These are phyloP conservation scores for Eumaeus atala DNA, from an alignment of 1,140 invertebrate genomes.

Conservation along the genomic window DNA sequence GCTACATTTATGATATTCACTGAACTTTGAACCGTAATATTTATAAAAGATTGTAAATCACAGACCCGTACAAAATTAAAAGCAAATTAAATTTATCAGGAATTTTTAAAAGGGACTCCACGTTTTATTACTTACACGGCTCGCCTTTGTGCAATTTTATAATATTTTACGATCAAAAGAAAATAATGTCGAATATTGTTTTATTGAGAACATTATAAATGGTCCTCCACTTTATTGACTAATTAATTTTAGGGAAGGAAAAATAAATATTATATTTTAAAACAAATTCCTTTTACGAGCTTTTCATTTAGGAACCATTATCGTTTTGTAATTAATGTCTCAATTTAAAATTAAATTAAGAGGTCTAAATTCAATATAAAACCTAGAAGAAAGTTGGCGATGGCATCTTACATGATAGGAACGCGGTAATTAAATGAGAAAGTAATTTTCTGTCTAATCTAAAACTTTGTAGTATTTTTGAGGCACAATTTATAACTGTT, in stretches of 20 bases:
- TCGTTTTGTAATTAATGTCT: neutral
- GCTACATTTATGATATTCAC: constrained; percentile 15
- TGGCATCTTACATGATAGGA: too few species aligned
- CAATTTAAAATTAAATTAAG: constrained; percentile 7
- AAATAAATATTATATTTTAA: constrained; percentile 13
- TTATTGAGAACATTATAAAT: constrained; percentile 16
- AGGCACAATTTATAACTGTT: too few species aligned
- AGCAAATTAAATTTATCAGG: constrained; percentile 28
- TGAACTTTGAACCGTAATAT: constrained; percentile 6
- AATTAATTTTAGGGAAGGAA: constrained; percentile 6
- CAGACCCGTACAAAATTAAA: constrained; percentile 21
- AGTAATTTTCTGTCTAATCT: too few species aligned
- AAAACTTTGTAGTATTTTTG: too few species aligned
- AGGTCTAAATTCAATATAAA: neutral
- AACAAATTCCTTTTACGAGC: constrained; percentile 14
- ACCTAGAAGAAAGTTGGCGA: too few species aligned
- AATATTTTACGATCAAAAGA: constrained; percentile 19
- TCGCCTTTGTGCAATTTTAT: constrained; percentile 18
- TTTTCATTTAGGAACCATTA: constrained; percentile 12
- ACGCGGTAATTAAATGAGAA: too few species aligned
- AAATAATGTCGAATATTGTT: constrained; percentile 21
- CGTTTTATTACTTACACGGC: constrained; percentile 23
- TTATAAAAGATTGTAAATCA: constrained; percentile 13
- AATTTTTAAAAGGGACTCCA: constrained; percentile 25
- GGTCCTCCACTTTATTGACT: constrained; percentile 4